phyloP scores from a whole-genome alignment of 2,888 invertebrate species.

The Agrochola lota region DNA sequence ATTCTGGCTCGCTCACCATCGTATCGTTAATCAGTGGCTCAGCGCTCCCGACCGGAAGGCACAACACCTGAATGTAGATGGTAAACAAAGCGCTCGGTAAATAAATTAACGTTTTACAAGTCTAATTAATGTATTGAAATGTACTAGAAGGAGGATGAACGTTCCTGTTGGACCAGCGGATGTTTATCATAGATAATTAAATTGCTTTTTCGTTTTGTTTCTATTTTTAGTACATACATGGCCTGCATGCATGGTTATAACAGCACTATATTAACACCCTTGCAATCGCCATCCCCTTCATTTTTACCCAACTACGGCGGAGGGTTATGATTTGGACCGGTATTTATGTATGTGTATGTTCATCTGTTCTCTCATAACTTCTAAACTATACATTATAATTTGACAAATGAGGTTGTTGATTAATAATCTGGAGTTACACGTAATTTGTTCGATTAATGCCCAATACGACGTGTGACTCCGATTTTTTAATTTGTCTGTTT shows the following conservation, averaged over 20 bases:
- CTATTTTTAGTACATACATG: conserved; percentile 4
- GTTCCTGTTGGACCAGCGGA: neutral
- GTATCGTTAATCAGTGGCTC: conserved; percentile 45
- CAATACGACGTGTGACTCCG: no score
- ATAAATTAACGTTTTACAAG: conserved; percentile 56
- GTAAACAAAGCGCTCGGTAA: conserved; percentile 50
- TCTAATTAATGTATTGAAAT: conserved; percentile 50
- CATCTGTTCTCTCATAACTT: no score
- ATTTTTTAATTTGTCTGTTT: no score
- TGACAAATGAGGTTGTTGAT: no score
- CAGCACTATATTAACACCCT: neutral
- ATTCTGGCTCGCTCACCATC: conserved; percentile 36
- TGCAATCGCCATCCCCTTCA: neutral
- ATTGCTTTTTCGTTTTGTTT: conserved; percentile 5
- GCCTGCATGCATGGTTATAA: neutral
- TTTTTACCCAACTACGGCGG: no score
- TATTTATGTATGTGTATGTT: no score
- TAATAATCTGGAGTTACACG: no score
- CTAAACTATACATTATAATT: no score
- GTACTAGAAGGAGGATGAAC: conserved; percentile 27
- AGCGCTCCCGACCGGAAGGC: conserved; percentile 47
- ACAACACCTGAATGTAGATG: conserved; percentile 44
- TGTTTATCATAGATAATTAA: conserved; percentile 18
- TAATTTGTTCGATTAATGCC: no score
- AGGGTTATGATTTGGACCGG: no score